Base-by-base conservation (phyloP, 1,140 invertebrate species). In the Conopomorpha cramerella region DNA sequence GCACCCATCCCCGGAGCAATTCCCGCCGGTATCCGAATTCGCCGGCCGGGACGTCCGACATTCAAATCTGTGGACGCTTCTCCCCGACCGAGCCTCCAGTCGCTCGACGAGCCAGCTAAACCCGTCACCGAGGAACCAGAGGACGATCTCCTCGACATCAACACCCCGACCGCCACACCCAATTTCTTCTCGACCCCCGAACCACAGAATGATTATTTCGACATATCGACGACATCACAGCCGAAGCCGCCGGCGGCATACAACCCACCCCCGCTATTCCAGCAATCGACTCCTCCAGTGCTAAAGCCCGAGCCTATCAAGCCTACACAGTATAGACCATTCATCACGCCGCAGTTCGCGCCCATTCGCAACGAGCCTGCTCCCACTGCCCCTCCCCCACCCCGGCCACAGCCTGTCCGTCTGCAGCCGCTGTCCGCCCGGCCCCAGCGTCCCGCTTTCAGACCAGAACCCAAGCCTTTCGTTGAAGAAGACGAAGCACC, bases 121-220 rank as follows among this genome's bases (percentile, higher is more conserved):
- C 80, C 83, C 13, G 78, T 83, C 16, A 81, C 80, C 6, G 79
- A 84, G 46, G 70, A 79, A 37, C 73, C 73, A n/a, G 78, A 83
- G 66, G 79, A 83, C 46, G 79, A 79, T 39, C 44, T 62, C 26
- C 44, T 62, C 26, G 71, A 76, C 36, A 67, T 70, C 23, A 76
- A 76, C 42, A 76, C 71, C 3, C 66, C 67, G 2, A 76, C 71
- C 16, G 54, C 66, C 2, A 48, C 55, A 4, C 50, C 62, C 3
- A 73, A 54, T 34, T 32, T 50, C 27, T 71, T 63, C 18, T 72
- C 74, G 1, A 72, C 64, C 12, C 54, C 62, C 11, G 60, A 72
- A 30, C 54, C 62, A 11, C 72, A 77, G 49, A 77, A 77, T 36
- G 71, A 78, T 33, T 67, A 54, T 43, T 76, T 55, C 13, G 71